A percentile compares a stretch with the other conserved stretches of the same genome.
phyloP scores from a whole-genome alignment of 1,140 invertebrate genomes.

The Diorhabda sublineata region DNA sequence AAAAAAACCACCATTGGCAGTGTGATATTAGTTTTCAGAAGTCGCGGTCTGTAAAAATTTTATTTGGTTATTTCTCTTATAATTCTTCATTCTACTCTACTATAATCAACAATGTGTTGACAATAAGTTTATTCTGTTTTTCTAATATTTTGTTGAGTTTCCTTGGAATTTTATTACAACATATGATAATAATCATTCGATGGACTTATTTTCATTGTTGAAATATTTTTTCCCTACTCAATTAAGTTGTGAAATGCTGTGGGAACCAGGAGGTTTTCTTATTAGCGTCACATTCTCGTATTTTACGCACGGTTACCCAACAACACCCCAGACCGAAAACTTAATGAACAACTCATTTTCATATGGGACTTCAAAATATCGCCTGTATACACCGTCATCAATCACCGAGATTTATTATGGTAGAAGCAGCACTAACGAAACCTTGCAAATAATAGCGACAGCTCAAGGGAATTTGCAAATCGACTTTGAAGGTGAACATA shows the following conservation, averaged over 20 bases:
- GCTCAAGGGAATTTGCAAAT: not conserved
- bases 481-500: not conserved
- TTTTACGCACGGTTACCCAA: slow-evolving; percentile 1
- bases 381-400: not conserved
- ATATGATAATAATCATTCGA: too few relatives aligned
- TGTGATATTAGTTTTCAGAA: too few relatives aligned
- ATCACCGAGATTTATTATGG: not conserved
- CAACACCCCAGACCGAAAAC: slow-evolving; percentile 1
- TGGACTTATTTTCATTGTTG: not conserved
- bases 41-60: too few relatives aligned
- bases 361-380: slow-evolving; percentile 2
- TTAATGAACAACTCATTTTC: slow-evolving; percentile 2
- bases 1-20: too few relatives aligned
- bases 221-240: not conserved
- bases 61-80: too few relatives aligned
- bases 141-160: too few relatives aligned
- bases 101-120: too few relatives aligned
- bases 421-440: not conserved
- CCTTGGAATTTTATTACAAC: too few relatives aligned
- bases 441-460: not conserved
- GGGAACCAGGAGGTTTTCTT: not conserved
- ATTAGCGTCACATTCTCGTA: not conserved
- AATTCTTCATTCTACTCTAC: too few relatives aligned
- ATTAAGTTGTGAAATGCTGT: not conserved
- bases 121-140: too few relatives aligned